Conservation (phyloP, 2,113 vertebrate species). For the Ptyas mucosa region DNA sequence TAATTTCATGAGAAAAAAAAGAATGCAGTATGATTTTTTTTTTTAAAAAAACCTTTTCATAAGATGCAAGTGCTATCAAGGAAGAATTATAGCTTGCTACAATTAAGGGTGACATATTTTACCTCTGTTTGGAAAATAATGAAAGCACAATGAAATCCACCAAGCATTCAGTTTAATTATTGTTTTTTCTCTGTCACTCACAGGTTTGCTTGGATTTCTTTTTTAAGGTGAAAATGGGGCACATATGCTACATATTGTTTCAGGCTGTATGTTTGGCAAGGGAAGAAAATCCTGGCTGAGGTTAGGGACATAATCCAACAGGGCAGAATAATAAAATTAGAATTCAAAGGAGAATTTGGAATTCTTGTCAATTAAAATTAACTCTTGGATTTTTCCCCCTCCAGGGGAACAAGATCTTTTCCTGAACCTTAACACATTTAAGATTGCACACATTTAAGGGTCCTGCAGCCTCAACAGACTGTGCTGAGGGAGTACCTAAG, state of each 20-base stretch:
- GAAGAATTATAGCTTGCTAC: neutral
- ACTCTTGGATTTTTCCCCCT: neutral
- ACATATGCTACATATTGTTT: neutral
- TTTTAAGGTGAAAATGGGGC: neutral
- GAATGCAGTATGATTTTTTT: neutral
- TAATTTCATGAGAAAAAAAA: neutral
- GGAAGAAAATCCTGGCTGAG: neutral
- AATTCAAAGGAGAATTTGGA: neutral
- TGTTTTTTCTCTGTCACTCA: neutral
- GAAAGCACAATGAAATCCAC: neutral
- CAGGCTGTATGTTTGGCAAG: neutral
- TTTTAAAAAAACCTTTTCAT: neutral
- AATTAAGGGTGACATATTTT: neutral
- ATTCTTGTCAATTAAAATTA: neutral
- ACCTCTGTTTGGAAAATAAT: neutral
- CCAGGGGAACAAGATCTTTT: neutral
- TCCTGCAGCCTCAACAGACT: neutral
- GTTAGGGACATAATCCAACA: neutral
- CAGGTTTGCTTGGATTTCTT: neutral
- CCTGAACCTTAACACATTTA: neutral
- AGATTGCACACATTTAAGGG: too few relatives aligned
- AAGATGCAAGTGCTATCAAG: neutral
- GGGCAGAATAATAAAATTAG: neutral
- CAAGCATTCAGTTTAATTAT: neutral
- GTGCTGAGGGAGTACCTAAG: neutral